phyloP scores from a whole-genome alignment of 2,113 vertebrate genomes.

The Tretioscincus oriximinensis region DNA sequence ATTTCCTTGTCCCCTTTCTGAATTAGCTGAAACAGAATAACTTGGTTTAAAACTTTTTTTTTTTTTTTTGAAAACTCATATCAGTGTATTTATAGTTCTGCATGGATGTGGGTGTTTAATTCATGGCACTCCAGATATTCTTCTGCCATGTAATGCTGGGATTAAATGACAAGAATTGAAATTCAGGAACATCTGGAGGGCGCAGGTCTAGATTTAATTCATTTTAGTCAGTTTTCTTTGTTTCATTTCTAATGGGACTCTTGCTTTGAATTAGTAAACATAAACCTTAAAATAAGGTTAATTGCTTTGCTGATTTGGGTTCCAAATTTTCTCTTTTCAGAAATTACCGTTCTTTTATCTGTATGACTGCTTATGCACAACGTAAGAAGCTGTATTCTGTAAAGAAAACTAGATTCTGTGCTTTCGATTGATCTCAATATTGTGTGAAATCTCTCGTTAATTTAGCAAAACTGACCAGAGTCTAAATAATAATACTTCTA shows the following conservation, averaged over 20 bases:
- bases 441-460: neutral
- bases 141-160: too few species aligned
- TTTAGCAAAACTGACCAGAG: neutral
- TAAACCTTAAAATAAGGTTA: slow-evolving; percentile 5
- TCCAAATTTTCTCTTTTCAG: neutral
- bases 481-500: neutral
- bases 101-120: neutral
- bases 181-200: too few species aligned
- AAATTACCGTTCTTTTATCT: neutral
- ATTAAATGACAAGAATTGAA: too few species aligned
- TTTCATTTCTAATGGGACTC: slow-evolving; percentile 23
- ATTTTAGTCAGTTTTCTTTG: neutral
- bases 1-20: slow-evolving; percentile 1
- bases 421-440: neutral
- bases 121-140: too few species aligned
- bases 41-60: neutral
- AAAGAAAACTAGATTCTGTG: neutral
- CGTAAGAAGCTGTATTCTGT: too few species aligned
- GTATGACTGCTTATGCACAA: too few species aligned
- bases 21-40: slow-evolving; percentile 15
- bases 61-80: neutral
- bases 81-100: neutral
- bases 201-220: too few species aligned
- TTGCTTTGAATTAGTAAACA: slow-evolving; percentile 41
- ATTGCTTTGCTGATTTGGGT: neutral